phyloP scores from a whole-genome alignment of 2,797 vertebrate genomes.

The Syngnathus acus region DNA sequence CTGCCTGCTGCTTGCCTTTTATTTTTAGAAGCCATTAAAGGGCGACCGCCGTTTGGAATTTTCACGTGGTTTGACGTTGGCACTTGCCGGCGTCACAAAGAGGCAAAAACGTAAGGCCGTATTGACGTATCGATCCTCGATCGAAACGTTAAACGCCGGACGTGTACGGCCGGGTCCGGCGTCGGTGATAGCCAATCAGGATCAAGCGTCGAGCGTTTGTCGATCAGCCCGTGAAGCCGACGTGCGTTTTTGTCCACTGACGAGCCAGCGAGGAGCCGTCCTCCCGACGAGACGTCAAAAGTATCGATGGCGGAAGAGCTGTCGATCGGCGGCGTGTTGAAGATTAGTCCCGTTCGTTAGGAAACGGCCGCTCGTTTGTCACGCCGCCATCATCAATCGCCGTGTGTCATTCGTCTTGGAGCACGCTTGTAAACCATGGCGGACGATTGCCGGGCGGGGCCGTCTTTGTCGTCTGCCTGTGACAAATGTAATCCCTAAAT shows the following conservation, averaged over 20 bases:
- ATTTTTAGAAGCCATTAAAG: constrained; percentile 71
- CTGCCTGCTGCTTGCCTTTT: constrained; percentile 22
- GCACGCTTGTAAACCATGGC: not conserved
- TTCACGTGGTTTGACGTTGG: constrained; percentile 32
- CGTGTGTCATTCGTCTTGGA: too few species aligned
- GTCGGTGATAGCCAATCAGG: not conserved
- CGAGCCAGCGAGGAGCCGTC: too few species aligned
- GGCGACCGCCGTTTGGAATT: constrained; percentile 43
- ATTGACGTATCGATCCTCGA: not conserved
- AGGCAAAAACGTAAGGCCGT: not conserved
- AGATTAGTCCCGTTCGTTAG: constrained; percentile 7
- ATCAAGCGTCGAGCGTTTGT: too few species aligned
- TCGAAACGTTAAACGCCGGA: not conserved
- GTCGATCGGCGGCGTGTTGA: not conserved
- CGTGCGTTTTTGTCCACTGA: not conserved
- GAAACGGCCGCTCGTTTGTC: constrained; percentile 17
- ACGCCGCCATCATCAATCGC: not conserved
- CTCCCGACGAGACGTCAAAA: not conserved
- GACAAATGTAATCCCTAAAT: constrained; percentile 1
- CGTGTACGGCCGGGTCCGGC: not conserved
- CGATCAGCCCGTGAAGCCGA: not conserved
- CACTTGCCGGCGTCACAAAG: constrained; percentile 47
- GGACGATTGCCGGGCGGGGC: not conserved
- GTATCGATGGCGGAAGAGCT: not conserved
- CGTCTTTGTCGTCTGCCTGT: not conserved